These are phyloP conservation scores for Chamaea fasciata DNA, from an alignment of 2,113 vertebrate species.

Conservation along the genomic window DNA sequence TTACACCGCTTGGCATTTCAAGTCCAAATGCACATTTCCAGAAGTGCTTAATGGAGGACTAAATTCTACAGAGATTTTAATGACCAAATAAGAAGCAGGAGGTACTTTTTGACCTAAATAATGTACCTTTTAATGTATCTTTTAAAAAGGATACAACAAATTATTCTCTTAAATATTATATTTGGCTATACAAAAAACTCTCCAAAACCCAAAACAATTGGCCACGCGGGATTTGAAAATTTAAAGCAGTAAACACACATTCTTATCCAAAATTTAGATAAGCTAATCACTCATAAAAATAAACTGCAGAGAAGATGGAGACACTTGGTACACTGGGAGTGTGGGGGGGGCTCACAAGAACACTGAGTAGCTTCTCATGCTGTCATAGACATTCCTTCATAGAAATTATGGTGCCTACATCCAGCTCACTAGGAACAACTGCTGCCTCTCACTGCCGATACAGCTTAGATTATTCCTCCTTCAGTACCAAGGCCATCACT, in stretches of 20 bases:
- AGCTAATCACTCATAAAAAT: background rate
- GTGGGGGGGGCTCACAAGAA: background rate
- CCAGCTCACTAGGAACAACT: background rate
- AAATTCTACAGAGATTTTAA: background rate
- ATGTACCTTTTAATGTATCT: background rate
- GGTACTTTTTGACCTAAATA: background rate
- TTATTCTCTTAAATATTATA: background rate
- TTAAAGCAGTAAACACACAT: background rate
- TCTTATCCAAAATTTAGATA: background rate
- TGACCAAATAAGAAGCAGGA: background rate
- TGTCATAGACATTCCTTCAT: background rate
- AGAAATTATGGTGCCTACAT: background rate
- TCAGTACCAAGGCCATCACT: background rate
- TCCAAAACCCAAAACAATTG: background rate
- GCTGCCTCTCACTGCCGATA: background rate
- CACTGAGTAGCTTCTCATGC: background rate
- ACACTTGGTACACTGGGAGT: no score
- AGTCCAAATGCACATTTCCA: background rate
- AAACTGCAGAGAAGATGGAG: background rate
- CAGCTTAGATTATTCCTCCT: fast-evolving
- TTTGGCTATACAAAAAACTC: background rate
- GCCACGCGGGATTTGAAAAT: background rate
- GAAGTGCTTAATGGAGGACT: background rate
- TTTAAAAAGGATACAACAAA: background rate
- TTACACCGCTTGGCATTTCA: background rate